Percentiles rank a stretch among this genome's conserved stretches.
Conservation (phyloP, 2,888 invertebrate genomes). For the Aleiodes alternator region DNA sequence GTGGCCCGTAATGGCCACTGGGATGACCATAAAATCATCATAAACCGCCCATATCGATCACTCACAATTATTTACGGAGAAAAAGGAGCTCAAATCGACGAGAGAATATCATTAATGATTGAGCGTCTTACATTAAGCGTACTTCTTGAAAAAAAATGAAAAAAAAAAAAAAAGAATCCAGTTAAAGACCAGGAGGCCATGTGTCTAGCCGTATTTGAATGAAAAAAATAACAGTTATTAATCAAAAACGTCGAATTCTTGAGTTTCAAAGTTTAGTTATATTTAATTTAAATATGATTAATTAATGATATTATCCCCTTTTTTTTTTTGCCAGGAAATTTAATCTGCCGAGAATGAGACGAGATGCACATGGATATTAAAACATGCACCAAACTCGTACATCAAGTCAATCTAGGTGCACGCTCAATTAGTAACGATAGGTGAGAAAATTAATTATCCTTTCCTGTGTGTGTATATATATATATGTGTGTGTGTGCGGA, state of each 20-base stretch:
- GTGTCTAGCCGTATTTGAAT: slow-evolving; percentile 12
- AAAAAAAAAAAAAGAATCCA: not conserved
- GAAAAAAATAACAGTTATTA: slow-evolving; percentile 20
- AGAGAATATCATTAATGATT: not conserved
- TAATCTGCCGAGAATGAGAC: not conserved
- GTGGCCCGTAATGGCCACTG: not conserved
- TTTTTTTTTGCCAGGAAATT: not conserved
- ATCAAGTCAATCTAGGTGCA: slow-evolving; percentile 49
- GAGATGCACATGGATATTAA: slow-evolving; percentile 6
- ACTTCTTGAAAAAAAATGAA: not conserved
- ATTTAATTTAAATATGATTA: not conserved
- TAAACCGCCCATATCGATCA: slow-evolving; percentile 9
- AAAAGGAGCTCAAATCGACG: not conserved
- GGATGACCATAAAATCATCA: slow-evolving; percentile 10
- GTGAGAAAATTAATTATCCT: slow-evolving; percentile 65
- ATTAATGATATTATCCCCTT: not conserved
- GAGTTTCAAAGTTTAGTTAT: not conserved
- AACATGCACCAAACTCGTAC: slow-evolving; percentile 40
- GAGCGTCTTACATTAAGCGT: slow-evolving; percentile 1
- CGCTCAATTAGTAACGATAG: slow-evolving; percentile 63
- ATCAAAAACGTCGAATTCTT: slow-evolving; percentile 9
- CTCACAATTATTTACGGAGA: not conserved
- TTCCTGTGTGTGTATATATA: slow-evolving; percentile 24
- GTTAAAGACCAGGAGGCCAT: slow-evolving; percentile 8
- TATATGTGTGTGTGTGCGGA: slow-evolving; percentile 18